Percentiles rank a stretch among this genome's conserved stretches.
phyloP scores from a whole-genome alignment of 1,140 invertebrate genomes.

The Sitodiplosis mosellana region DNA sequence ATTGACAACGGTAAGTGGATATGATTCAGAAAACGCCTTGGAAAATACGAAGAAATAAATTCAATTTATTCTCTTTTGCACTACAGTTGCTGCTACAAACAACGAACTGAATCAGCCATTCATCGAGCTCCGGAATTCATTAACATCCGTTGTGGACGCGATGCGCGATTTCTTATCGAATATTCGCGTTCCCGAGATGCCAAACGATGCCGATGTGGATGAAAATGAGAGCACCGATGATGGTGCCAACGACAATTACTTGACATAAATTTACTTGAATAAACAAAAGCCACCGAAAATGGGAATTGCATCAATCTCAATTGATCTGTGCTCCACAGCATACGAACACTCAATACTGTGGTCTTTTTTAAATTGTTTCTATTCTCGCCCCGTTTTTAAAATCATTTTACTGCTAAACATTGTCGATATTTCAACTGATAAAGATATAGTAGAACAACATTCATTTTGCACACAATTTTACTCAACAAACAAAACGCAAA shows the following conservation, averaged over 20 bases:
- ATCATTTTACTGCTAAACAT: too few species aligned
- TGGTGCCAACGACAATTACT: slow-evolving; percentile 25
- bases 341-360: too few species aligned
- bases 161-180: slow-evolving; percentile 53
- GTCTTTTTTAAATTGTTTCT: too few species aligned
- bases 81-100: slow-evolving; percentile 13
- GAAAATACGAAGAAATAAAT: slow-evolving; percentile 1
- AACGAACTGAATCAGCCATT: slow-evolving; percentile 6
- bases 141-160: slow-evolving; percentile 45
- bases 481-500: too few species aligned
- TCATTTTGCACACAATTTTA: too few species aligned
- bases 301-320: too few species aligned
- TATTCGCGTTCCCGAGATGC: slow-evolving; percentile 30
- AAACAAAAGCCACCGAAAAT: too few species aligned
- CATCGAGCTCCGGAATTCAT: slow-evolving; percentile 36
- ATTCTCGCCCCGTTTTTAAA: too few species aligned
- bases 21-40: slow-evolving; percentile 2
- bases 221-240: slow-evolving; percentile 26
- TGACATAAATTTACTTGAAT: slow-evolving; percentile 14
- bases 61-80: slow-evolving; percentile 6
- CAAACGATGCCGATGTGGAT: slow-evolving; percentile 26
- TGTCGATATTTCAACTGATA: too few species aligned
- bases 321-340: too few species aligned
- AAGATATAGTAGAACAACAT: too few species aligned
- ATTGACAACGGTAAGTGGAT: slow-evolving; percentile 1